Base-by-base conservation (phyloP, 2,888 invertebrate species). In the Nudaria mundana region DNA sequence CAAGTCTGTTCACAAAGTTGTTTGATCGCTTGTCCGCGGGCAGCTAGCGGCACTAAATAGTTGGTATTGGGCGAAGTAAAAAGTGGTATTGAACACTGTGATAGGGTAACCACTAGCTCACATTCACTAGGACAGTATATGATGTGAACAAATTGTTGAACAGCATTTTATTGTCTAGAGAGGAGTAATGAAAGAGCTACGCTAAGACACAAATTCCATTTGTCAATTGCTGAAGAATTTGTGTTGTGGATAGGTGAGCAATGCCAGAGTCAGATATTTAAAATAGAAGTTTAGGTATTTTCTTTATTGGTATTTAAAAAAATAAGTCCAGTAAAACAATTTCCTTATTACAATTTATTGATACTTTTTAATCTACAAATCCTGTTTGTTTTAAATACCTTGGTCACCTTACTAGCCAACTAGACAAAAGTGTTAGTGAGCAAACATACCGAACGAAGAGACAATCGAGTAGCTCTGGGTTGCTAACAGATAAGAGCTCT, bases 391-490 rank as follows among this genome's bases (percentile, higher is more conserved):
- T 18, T 30, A 7, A 23, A 20, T 11, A 16, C 5, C 11, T 12
- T 40, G 42, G 42, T 43, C 38, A 23, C 36, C 39, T 20, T 13
- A 24, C 15, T 29, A 39, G 37, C 33, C 34, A 48, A 56, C 45
- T 45, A 38, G 29, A 44, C 46, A 49, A 50, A 49, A 56, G 50
- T 50, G 56, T 50, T 33, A 33, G 37, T 3, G 22, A 2, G 35
- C 44, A 56, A 53, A 56, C 38, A 56, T 36, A 39, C 37, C 12
- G 26, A 24, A 15, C 23, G 44, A 10, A 22, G 13, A 35, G 35
- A 40, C 41, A 36, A 28, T 32, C 44, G 34, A 34, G 43, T n/a
- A 38, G 44, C 56, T 55, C 53, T 53, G 56, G 56, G 50, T 53
- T 42, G 40, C 28, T 35, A 24, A 28, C 45, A 43, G 48, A 38